Evolutionary conservation across 1,140 invertebrate genomes (phyloP).

Genomic region (Latrodectus geometricus): DNA sequence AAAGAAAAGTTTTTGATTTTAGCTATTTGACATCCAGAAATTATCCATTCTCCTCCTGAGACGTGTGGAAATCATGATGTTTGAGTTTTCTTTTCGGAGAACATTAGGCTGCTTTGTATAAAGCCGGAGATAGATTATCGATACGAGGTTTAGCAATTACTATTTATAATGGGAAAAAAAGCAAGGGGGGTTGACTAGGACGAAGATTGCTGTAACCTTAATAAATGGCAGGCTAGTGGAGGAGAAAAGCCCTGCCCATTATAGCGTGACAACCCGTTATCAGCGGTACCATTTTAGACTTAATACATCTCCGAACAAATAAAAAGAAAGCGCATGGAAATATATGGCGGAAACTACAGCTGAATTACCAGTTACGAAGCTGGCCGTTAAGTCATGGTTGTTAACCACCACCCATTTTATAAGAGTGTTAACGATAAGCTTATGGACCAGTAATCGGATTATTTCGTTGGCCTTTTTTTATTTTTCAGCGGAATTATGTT

Average conservation of each 20-base stretch:
- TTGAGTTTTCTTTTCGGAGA: too few species aligned
- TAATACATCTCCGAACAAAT: background rate
- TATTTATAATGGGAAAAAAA: too few species aligned
- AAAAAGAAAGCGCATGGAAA: background rate
- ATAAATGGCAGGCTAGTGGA: background rate
- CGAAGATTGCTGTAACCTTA: background rate
- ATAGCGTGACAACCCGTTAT: background rate
- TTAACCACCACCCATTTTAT: constrained; percentile 10
- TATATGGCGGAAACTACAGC: background rate
- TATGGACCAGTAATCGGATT: constrained; percentile 42
- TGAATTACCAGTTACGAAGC: background rate
- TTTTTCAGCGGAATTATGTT: constrained; percentile 11
- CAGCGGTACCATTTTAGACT: background rate
- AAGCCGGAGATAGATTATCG: too few species aligned
- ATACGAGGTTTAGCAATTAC: too few species aligned
- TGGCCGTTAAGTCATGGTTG: constrained; percentile 37
- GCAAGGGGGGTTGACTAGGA: too few species aligned
- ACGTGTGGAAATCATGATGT: too few species aligned
- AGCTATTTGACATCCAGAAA: too few species aligned
- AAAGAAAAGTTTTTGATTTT: too few species aligned
- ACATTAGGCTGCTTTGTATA: too few species aligned
- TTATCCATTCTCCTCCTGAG: too few species aligned
- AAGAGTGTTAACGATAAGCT: constrained; percentile 4
- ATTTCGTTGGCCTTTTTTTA: background rate
- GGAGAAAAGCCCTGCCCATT: background rate